phyloP scores from a whole-genome alignment of 2,888 invertebrate genomes.

The Drosophila neonasuta region DNA sequence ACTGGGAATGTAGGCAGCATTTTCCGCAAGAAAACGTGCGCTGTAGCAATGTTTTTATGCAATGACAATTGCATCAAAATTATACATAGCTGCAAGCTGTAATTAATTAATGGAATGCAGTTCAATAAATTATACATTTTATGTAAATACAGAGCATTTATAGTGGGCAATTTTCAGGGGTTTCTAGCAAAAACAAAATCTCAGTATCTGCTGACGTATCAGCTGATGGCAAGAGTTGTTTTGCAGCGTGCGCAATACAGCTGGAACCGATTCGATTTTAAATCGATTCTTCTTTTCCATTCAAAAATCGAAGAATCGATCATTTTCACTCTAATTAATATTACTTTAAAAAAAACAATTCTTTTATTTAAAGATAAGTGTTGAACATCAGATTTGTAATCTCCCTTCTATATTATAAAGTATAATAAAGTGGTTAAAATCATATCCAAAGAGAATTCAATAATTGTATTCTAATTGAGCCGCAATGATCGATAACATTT shows the following conservation, averaged over 20 bases:
- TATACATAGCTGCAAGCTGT: not conserved
- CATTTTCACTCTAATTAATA: not conserved
- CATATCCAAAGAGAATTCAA: too few relatives aligned
- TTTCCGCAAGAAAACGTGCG: constrained; percentile 52
- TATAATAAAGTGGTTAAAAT: too few relatives aligned
- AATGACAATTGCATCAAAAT: not conserved
- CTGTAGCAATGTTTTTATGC: constrained; percentile 22
- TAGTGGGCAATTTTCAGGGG: not conserved
- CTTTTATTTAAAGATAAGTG: too few relatives aligned
- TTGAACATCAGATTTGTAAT: not conserved
- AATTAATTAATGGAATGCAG: not conserved
- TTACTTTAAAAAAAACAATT: too few relatives aligned
- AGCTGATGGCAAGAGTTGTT: constrained; percentile 33
- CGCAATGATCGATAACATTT: too few relatives aligned
- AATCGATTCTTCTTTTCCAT: not conserved
- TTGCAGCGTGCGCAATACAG: not conserved
- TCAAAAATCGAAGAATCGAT: not conserved
- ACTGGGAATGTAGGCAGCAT: constrained; percentile 6
- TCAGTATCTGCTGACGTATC: constrained; percentile 13
- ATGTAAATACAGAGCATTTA: not conserved
- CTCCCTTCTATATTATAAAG: not conserved
- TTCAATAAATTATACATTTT: constrained; percentile 7
- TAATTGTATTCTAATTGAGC: too few relatives aligned
- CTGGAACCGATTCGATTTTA: not conserved
- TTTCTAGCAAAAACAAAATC: constrained; percentile 5